Percentiles rank a stretch among this genome's conserved stretches.
These are phyloP conservation scores for Trinorchestia longiramus DNA, from an alignment of 1,140 invertebrate genomes.

Conservation along the genomic window DNA sequence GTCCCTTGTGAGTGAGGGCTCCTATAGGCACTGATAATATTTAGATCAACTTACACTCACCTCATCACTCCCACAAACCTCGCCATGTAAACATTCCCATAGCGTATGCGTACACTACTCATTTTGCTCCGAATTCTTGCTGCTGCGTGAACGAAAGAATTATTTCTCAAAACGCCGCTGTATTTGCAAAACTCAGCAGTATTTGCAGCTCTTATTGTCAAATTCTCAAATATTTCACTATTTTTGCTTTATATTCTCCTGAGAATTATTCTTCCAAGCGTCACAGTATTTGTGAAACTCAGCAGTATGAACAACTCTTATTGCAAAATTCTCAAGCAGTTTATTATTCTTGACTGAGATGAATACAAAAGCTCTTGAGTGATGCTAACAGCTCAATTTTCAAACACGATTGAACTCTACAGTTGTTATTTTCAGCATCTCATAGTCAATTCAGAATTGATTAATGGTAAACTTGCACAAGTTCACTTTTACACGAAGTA, in stretches of 20 bases:
- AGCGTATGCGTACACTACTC: not conserved
- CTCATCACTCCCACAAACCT: conserved; percentile 33
- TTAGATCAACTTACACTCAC: conserved; percentile 44
- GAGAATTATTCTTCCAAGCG: not conserved
- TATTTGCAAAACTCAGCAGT: not conserved
- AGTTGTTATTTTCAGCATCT: not conserved
- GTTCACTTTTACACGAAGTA: not conserved
- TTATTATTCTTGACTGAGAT: not conserved
- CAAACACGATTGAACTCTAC: not conserved
- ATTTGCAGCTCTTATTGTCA: not conserved
- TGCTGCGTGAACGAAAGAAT: not conserved
- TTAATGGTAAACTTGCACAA: too few relatives aligned
- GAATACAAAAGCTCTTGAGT: too few relatives aligned
- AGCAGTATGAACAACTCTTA: not conserved
- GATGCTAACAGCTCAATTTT: not conserved
- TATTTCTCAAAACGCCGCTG: not conserved
- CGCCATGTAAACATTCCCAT: conserved; percentile 45
- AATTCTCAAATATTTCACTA: not conserved
- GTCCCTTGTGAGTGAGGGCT: conserved; percentile 20
- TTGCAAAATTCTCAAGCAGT: too few relatives aligned
- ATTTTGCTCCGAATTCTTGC: not conserved
- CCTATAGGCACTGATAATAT: conserved; percentile 42
- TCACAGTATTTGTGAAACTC: not conserved
- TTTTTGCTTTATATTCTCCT: too few relatives aligned
- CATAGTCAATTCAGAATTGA: not conserved